Evolutionary conservation across 2,113 vertebrate species (phyloP).

Genomic region (Etheostoma spectabile): DNA sequence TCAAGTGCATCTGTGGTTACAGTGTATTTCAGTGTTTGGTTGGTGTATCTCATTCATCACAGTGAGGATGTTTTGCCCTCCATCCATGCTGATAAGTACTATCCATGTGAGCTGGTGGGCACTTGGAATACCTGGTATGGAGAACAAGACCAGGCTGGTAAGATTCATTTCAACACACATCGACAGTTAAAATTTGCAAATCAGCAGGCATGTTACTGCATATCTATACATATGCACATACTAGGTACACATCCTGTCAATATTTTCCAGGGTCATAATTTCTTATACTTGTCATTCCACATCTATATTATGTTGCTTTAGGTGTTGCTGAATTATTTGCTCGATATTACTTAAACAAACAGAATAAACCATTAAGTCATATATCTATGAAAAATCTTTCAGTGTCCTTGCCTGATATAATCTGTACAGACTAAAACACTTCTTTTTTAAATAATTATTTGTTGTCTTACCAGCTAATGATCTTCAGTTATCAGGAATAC

Average conservation of each 20-base stretch:
- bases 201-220: slow-evolving; percentile 2
- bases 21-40: not conserved
- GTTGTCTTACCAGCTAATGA: not conserved
- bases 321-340: not conserved
- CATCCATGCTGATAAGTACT: slow-evolving; percentile 94
- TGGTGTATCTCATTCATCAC: slow-evolving; percentile 49
- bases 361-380: not conserved
- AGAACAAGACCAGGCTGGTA: slow-evolving; percentile 99
- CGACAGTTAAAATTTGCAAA: slow-evolving; percentile 11
- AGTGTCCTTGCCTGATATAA: not conserved
- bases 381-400: not conserved
- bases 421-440: not conserved
- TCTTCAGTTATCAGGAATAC: not conserved
- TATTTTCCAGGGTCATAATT: not conserved
- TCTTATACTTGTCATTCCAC: not conserved
- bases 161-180: slow-evolving; percentile 66
- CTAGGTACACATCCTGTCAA: not conserved
- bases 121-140: slow-evolving; percentile 99
- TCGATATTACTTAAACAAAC: not conserved
- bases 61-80: slow-evolving; percentile 96
- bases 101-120: slow-evolving; percentile 97
- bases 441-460: not conserved
- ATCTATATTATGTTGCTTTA: not conserved
- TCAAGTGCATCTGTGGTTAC: not conserved
- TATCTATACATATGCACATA: not conserved